Conservation (phyloP, 2,113 vertebrate species). For the Gila orcuttii region DNA sequence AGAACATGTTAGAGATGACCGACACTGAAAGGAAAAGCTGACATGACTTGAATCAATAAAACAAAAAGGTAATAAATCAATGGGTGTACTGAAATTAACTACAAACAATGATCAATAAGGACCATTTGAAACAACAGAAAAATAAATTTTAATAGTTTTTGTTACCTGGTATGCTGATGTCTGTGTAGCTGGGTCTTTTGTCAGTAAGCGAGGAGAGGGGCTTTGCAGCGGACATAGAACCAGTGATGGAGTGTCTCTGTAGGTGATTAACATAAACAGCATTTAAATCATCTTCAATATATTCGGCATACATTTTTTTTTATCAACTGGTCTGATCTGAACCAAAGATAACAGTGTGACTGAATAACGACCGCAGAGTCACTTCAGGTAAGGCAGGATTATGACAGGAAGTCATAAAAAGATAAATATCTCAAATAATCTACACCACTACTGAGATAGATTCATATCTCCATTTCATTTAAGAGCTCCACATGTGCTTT, state of each 20-base stretch:
- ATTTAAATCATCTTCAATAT: neutral
- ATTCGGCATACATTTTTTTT: neutral
- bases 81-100: neutral
- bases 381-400: neutral
- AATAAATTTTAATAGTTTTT: neutral
- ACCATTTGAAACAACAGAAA: neutral
- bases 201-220: conserved; percentile 81
- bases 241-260: conserved; percentile 84
- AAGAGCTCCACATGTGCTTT: neutral
- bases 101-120: neutral
- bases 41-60: neutral
- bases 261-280: conserved; percentile 46
- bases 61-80: neutral
- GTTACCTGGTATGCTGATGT: conserved; percentile 83
- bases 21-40: neutral
- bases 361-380: neutral
- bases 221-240: conserved; percentile 70
- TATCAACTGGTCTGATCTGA: neutral
- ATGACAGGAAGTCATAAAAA: conserved; percentile 1
- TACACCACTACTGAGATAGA: neutral
- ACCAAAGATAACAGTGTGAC: neutral
- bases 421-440: neutral
- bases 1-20: neutral
- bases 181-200: conserved; percentile 85
- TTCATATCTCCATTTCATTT: conserved; percentile 15